These are phyloP conservation scores for Pelosia muscerda DNA, from an alignment of 2,888 invertebrate species.

Conservation along the genomic window DNA sequence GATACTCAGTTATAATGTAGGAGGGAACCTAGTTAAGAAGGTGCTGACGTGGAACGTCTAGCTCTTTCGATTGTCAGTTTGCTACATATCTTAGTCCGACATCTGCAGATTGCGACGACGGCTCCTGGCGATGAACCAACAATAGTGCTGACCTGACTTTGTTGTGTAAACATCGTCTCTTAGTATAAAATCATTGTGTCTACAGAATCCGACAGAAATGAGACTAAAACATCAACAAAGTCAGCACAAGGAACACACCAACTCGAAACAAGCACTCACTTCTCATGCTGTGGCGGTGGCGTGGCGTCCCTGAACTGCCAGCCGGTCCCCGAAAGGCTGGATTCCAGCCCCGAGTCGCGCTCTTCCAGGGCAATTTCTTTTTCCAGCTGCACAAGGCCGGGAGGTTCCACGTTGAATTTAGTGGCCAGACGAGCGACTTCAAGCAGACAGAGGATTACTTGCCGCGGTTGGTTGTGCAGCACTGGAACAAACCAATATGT, in stretches of 20 bases:
- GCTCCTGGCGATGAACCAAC: neutral
- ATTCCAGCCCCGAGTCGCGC: slow-evolving; percentile 88
- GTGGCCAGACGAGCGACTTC: slow-evolving; percentile 94
- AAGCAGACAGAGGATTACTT: slow-evolving; percentile 94
- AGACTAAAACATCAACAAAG: neutral
- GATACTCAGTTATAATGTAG: neutral
- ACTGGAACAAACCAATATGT: slow-evolving; percentile 79
- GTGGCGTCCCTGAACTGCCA: slow-evolving; percentile 90
- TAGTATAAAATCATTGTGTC: neutral
- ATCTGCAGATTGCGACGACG: neutral
- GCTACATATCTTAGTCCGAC: neutral
- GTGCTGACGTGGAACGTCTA: neutral
- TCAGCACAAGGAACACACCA: neutral
- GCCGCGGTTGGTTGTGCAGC: slow-evolving; percentile 93
- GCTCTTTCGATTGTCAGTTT: neutral
- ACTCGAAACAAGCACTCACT: slow-evolving; percentile 47
- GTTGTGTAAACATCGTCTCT: slow-evolving; percentile 1
- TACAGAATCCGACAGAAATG: neutral
- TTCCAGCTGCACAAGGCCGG: slow-evolving; percentile 92
- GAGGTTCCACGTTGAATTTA: slow-evolving; percentile 92
- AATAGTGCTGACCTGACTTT: slow-evolving; percentile 3
- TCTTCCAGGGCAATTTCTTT: slow-evolving; percentile 95
- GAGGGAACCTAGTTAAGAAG: neutral
- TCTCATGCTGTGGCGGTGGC: slow-evolving; percentile 63
- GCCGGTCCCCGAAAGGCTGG: slow-evolving; percentile 88